A percentile compares a stretch with the other conserved stretches of the same genome.
These are phyloP conservation scores for Holothuria scabra DNA, from an alignment of 53 echinoderm and acorn worm genomes.

Conservation along the genomic window DNA sequence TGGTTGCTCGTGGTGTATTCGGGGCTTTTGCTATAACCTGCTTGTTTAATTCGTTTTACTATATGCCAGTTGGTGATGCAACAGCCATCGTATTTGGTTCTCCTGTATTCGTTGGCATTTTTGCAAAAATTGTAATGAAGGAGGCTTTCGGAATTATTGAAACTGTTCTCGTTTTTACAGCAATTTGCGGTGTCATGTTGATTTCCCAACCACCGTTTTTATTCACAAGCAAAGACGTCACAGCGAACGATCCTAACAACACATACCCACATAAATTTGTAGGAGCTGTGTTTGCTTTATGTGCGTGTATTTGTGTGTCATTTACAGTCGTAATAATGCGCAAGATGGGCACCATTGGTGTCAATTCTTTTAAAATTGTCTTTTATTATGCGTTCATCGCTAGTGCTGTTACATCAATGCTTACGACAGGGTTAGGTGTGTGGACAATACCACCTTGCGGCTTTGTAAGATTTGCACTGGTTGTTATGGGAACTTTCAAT, in stretches of 20 bases:
- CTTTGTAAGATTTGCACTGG: background rate
- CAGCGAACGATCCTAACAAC: background rate
- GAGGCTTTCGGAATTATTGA: slow-evolving; percentile 24
- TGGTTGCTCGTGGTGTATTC: slow-evolving; percentile 2
- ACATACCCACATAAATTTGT: background rate
- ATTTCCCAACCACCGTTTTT: slow-evolving; percentile 41
- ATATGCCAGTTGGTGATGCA: slow-evolving; percentile 22
- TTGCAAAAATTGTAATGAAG: slow-evolving; percentile 19
- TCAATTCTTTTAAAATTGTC: slow-evolving; percentile 17
- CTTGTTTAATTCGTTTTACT: background rate
- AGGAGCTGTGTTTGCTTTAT: background rate
- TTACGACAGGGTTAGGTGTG: background rate
- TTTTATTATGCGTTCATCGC: background rate
- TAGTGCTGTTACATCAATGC: background rate
- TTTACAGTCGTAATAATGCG: background rate
- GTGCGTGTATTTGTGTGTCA: background rate
- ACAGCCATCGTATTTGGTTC: slow-evolving; percentile 32
- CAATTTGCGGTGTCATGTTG: slow-evolving; percentile 8
- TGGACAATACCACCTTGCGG: slow-evolving; percentile 21
- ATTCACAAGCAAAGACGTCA: background rate
- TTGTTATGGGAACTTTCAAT: background rate
- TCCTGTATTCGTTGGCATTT: slow-evolving; percentile 23
- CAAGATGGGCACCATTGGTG: slow-evolving; percentile 10
- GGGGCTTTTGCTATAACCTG: background rate
- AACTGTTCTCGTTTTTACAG: background rate